Conservation (phyloP, 2,888 invertebrate species). For the Drepana falcataria region DNA sequence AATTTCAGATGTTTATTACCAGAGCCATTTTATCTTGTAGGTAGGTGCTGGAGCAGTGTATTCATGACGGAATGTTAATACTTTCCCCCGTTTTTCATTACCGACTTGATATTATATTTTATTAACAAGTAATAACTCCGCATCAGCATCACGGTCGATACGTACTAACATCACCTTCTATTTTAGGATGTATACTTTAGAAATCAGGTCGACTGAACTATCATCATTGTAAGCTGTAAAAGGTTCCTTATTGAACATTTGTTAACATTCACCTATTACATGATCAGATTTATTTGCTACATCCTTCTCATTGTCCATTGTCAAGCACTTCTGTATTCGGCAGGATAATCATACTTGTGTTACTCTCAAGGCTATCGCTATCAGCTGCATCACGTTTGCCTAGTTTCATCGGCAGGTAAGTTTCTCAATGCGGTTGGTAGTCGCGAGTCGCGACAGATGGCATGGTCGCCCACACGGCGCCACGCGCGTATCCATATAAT, state of each 20-base stretch:
- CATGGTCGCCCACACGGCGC: conserved; percentile 59
- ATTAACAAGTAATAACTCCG: too few relatives aligned
- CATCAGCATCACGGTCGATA: not conserved
- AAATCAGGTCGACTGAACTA: not conserved
- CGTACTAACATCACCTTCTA: not conserved
- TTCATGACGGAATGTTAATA: not conserved
- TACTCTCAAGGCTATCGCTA: not conserved
- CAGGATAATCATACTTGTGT: not conserved
- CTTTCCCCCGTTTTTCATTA: conserved; percentile 1
- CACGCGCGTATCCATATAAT: conserved; percentile 28
- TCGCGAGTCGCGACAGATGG: conserved; percentile 52
- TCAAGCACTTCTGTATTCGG: not conserved
- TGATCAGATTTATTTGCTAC: not conserved
- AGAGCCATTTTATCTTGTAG: not conserved
- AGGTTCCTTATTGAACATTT: not conserved
- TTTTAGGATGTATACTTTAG: not conserved
- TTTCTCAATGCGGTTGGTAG: conserved; percentile 20
- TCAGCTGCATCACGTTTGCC: conserved; percentile 12
- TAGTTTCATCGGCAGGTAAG: conserved; percentile 32
- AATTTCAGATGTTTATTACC: not conserved
- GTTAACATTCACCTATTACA: not conserved
- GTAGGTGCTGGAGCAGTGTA: too few relatives aligned
- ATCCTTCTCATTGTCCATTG: not conserved
- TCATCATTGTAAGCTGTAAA: not conserved
- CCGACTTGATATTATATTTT: too few relatives aligned